phyloP scores from a whole-genome alignment of 2,797 vertebrate species.

The Antrozous pallidus region DNA sequence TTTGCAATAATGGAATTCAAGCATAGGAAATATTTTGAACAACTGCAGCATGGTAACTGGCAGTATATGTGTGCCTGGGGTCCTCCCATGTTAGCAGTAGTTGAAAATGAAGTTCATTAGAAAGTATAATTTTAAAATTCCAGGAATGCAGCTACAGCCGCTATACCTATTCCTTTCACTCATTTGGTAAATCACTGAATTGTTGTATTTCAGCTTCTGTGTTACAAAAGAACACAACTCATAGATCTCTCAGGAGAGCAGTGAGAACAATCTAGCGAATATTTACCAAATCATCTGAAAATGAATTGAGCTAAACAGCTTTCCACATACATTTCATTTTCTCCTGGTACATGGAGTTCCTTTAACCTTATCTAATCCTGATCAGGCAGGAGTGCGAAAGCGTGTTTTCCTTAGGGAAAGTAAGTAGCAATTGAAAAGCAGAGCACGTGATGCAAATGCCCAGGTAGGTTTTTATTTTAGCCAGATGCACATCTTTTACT shows the following conservation, averaged over 20 bases:
- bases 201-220: not conserved
- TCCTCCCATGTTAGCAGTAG: not conserved
- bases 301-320: conserved; percentile 26
- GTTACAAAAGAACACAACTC: not conserved
- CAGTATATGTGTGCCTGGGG: rapidly evolving
- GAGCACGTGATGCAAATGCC: not conserved
- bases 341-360: not conserved
- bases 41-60: not conserved
- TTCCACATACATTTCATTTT: conserved; percentile 1
- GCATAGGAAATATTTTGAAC: not conserved
- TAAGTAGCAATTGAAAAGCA: not conserved
- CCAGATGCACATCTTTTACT: conserved; percentile 18
- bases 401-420: not conserved
- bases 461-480: conserved; percentile 38
- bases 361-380: not conserved
- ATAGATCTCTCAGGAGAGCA: conserved; percentile 38
- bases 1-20: not conserved
- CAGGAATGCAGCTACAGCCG: not conserved
- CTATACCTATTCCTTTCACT: not conserved
- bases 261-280: conserved; percentile 43
- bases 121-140: not conserved
- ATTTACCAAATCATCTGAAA: conserved; percentile 61
- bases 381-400: not conserved
- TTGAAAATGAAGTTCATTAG: no score
- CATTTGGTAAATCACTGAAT: not conserved